Evolutionary conservation across 2,888 invertebrate genomes (phyloP), one percentile per base, ranked within the genome.

Genomic region (Rosalia funebris): DNA sequence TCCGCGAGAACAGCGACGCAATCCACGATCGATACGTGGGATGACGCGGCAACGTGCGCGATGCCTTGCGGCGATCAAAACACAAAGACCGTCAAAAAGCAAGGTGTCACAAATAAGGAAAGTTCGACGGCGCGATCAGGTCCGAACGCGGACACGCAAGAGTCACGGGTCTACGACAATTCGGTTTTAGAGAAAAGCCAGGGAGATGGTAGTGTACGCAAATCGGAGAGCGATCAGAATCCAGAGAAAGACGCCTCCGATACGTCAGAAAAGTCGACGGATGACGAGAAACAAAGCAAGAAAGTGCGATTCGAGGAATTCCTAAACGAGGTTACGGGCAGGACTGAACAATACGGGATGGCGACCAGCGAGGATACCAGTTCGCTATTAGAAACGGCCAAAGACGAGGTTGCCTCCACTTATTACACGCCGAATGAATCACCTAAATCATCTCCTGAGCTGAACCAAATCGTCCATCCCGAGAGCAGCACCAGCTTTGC

Each of bases 401-500:
- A 34, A 34, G 34, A 34, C 11, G 34, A 34, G 2, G 11, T 34
- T 34, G 3, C 25, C 4, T 25, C 34, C 7, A 34, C 3, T 11
- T 34, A 34, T 34, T 7, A 2, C 34, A 34, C 34, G 34, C 34
- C 34, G 10, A 11, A 3, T 2, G n/a, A 14, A 9, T 16, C 41
- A 2, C 14, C 19, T 9, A 57, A 32, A 31, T 37, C 41, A 1
- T 41, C 56, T 10, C n/a, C 34, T 10, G 12, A 19, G 16, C 10
- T 25, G 16, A 36, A 25, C 1, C 41, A 11, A 12, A 39, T 17
- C 0, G 45, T 36, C 10, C 45, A 37, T 14, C 19, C 31, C 10
- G 48, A 48, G 34, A 57, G 47, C 12, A 34, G 31, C 16, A n/a
- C 42, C 15, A 37, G 56, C n/a, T 63, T 71, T 36, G 66, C 72